phyloP scores from a whole-genome alignment of 2,113 vertebrate species.

The Eidolon helvum region DNA sequence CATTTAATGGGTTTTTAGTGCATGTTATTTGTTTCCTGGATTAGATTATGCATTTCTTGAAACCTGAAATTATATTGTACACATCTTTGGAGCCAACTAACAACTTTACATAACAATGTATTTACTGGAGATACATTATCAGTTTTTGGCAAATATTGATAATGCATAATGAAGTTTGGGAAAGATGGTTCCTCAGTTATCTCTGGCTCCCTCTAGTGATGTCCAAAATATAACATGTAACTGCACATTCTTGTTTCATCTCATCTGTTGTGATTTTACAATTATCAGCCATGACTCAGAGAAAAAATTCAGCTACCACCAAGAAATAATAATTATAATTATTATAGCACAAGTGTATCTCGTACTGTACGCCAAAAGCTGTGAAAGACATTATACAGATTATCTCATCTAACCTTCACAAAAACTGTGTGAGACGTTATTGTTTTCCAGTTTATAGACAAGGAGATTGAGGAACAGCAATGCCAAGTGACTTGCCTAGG shows the following conservation, averaged over 20 bases:
- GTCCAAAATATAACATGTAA: neutral
- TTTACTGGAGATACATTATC: neutral
- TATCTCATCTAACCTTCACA: too few species aligned
- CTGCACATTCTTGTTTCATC: neutral
- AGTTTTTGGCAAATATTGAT: neutral
- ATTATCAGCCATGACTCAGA: neutral
- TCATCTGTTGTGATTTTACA: neutral
- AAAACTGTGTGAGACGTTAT: neutral
- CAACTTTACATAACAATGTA: neutral
- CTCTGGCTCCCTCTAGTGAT: conserved; percentile 64
- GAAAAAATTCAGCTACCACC: neutral
- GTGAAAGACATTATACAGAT: neutral
- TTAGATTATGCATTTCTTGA: conserved; percentile 2
- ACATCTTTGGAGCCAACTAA: neutral
- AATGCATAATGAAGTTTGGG: neutral
- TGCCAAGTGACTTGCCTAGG: neutral
- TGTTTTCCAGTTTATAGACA: neutral
- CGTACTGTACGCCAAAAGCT: neutral
- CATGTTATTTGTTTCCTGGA: neutral
- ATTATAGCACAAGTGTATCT: neutral
- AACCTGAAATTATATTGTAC: neutral
- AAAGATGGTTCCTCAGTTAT: neutral
- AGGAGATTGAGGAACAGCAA: neutral
- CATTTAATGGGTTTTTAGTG: conserved; percentile 23
- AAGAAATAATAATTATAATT: neutral